Evolutionary conservation across 1,140 invertebrate species (phyloP).

Genomic region (Sarcophaga peregrina): DNA sequence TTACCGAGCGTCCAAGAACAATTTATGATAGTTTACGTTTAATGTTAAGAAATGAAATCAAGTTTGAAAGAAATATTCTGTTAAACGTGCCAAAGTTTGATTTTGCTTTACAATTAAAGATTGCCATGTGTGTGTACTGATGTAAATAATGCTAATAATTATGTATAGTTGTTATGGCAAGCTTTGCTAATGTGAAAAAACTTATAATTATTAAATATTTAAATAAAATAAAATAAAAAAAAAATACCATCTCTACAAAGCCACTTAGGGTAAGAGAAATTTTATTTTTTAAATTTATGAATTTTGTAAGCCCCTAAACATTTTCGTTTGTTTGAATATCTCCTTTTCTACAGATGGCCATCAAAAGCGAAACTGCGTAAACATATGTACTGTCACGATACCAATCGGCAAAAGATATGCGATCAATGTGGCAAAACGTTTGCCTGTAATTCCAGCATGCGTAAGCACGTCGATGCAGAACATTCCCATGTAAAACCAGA

Average conservation of each 20-base stretch:
- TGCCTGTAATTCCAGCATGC: slow-evolving; percentile 58
- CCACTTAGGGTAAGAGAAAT: slow-evolving; percentile 35
- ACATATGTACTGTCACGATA: slow-evolving; percentile 32
- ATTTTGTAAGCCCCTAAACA: too few relatives aligned
- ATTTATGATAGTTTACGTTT: too few relatives aligned
- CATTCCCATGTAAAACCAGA: slow-evolving; percentile 60
- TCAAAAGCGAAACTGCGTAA: slow-evolving; percentile 33
- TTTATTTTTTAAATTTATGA: background rate
- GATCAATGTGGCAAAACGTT: slow-evolving; percentile 62
- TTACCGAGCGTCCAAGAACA: too few relatives aligned
- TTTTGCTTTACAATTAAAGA: too few relatives aligned
- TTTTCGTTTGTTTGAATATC: background rate
- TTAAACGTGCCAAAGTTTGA: too few relatives aligned
- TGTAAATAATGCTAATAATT: too few relatives aligned
- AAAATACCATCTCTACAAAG: background rate
- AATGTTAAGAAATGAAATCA: too few relatives aligned
- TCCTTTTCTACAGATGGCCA: slow-evolving; percentile 7
- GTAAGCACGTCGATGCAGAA: slow-evolving; percentile 61
- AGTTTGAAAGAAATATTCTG: too few relatives aligned
- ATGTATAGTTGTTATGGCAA: too few relatives aligned
- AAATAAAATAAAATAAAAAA: background rate
- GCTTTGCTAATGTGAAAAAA: too few relatives aligned
- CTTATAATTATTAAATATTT: background rate
- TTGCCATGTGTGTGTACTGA: too few relatives aligned
- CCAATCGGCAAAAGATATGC: slow-evolving; percentile 49